These are phyloP conservation scores for Papilio protenor DNA, from an alignment of 2,888 invertebrate genomes.

Conservation along the genomic window DNA sequence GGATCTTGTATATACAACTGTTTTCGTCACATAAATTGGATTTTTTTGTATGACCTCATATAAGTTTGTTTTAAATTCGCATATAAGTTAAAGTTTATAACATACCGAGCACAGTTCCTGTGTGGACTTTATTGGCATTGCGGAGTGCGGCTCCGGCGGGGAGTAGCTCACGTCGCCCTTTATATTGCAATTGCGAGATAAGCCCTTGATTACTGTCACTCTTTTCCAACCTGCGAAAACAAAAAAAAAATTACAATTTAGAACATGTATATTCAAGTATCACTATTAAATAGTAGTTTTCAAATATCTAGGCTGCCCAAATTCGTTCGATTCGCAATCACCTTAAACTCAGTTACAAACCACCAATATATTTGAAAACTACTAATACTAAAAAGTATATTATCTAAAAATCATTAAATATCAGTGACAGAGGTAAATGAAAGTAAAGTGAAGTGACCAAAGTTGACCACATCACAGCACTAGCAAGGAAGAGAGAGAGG, in stretches of 20 bases:
- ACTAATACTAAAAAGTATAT: too few relatives aligned
- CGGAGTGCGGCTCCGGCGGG: constrained; percentile 85
- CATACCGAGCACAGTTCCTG: constrained; percentile 86
- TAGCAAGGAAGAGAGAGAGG: background rate
- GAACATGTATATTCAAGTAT: too few relatives aligned
- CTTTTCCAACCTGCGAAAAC: constrained; percentile 91
- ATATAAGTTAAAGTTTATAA: background rate
- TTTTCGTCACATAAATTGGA: too few relatives aligned
- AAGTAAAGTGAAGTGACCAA: background rate
- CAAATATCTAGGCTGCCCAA: too few relatives aligned
- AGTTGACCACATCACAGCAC: background rate
- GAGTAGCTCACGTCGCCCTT: constrained; percentile 97
- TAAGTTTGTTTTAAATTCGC: too few relatives aligned
- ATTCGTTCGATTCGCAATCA: too few relatives aligned
- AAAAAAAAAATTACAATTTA: background rate
- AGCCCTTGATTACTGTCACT: constrained; percentile 94
- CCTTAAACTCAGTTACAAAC: too few relatives aligned
- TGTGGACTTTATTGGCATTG: constrained; percentile 85
- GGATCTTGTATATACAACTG: too few relatives aligned
- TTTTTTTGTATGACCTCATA: background rate
- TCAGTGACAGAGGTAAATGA: too few relatives aligned
- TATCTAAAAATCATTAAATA: too few relatives aligned
- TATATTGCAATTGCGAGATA: constrained; percentile 93
- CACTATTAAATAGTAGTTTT: too few relatives aligned
- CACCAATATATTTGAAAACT: too few relatives aligned